Evolutionary conservation across 1,140 invertebrate species (phyloP), one percentile per base, ranked within the genome.

Genomic region (Nomia melanderi): DNA sequence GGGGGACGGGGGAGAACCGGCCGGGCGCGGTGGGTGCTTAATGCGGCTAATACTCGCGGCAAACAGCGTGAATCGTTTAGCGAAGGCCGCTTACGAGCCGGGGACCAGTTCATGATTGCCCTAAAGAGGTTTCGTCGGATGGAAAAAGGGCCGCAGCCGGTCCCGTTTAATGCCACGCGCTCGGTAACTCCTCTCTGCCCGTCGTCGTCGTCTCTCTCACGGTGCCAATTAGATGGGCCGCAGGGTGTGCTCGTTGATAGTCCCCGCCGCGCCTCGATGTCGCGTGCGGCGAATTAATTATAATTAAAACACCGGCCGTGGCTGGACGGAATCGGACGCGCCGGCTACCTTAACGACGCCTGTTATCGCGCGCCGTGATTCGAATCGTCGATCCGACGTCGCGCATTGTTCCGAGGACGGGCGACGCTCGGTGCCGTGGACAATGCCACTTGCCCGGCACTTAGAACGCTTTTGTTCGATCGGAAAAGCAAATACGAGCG

Each of bases 41-140:
- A 88, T 83, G 60, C 86, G 63, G 63, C 69, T 83, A 87, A 88
- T 88, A 79, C 82, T 66, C 33, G 73, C 64, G 65, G 77, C 65
- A 83, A 88, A 87, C 76, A 81, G 64, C 75, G 41, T 59, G 39
- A 74, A 82, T 71, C 77, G 59, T 29, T 77, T 62, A 73, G 64
- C 56, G 66, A 41, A 67, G n/a, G 56, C 50, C 59, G 72, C 57
- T 79, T 72, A 79, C 17, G 9, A 27, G 31, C 27, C 54, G 9
- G 67, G 57, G 47, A 69, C 44, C 41, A 44, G 50, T 44, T 27
- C 62, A 14, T 36, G 71, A 82, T 74, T 60, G 62, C 44, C 72
- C 53, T 31, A 27, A 56, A 77, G 66, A 57, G 50, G 47, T 47
- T 59, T 59, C 39, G 25, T n/a, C 31, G 31, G 29, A 17, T 12